These are phyloP conservation scores for Cyclophora punctaria DNA, from an alignment of 2,888 invertebrate species.

Conservation along the genomic window DNA sequence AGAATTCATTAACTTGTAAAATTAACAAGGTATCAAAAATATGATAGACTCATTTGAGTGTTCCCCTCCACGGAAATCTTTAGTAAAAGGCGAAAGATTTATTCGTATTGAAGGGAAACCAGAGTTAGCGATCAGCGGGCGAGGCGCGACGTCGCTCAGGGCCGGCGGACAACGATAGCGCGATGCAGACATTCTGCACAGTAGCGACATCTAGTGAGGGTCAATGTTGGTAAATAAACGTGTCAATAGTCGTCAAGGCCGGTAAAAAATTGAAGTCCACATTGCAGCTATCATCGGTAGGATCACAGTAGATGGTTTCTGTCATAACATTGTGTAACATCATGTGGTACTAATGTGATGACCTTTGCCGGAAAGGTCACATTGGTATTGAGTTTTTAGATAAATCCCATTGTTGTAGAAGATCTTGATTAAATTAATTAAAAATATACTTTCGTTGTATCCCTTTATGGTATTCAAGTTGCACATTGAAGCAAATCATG, in stretches of 20 bases:
- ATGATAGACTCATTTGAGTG: slow-evolving; percentile 79
- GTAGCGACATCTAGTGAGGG: background rate
- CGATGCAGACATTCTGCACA: background rate
- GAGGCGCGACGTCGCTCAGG: background rate
- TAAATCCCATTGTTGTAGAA: too few species aligned
- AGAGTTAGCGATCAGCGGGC: slow-evolving; percentile 46
- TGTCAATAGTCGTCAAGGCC: too few species aligned
- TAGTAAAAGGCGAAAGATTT: slow-evolving; percentile 88
- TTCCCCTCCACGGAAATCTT: slow-evolving; percentile 85
- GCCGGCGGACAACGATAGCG: background rate
- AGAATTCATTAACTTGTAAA: background rate
- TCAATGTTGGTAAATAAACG: too few species aligned
- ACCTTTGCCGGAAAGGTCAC: background rate
- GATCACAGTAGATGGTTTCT: too few species aligned
- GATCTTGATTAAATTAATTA: too few species aligned
- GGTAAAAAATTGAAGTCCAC: too few species aligned
- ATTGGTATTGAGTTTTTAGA: too few species aligned
- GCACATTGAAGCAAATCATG: too few species aligned
- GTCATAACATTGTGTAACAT: too few species aligned
- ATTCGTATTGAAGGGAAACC: slow-evolving; percentile 80
- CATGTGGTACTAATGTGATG: background rate
- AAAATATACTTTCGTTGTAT: too few species aligned
- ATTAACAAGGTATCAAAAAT: background rate
- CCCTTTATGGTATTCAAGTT: too few species aligned
- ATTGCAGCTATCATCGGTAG: too few species aligned